Percentiles rank a stretch among this genome's conserved stretches.
Evolutionary conservation across 2,113 vertebrate species (phyloP).

Genomic region (Taxidea taxus): DNA sequence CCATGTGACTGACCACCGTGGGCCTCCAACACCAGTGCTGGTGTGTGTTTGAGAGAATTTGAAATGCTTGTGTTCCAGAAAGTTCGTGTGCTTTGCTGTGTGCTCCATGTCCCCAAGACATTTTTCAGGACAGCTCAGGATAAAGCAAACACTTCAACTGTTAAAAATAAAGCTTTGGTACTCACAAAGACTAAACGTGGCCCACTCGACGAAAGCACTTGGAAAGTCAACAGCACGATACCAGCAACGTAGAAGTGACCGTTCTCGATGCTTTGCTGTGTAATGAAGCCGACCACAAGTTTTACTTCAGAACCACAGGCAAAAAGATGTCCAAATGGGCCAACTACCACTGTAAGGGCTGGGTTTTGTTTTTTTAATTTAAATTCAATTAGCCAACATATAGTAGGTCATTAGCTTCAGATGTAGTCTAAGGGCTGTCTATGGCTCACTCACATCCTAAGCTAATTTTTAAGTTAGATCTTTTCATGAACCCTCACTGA

Average conservation of each 20-base stretch:
- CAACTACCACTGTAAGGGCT: background rate
- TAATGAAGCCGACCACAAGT: accelerated
- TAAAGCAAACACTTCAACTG: background rate
- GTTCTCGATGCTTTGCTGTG: too few species aligned
- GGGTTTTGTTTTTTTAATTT: background rate
- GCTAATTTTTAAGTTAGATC: background rate
- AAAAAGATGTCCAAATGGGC: background rate
- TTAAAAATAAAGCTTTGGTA: background rate
- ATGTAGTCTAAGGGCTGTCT: background rate
- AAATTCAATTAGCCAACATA: background rate
- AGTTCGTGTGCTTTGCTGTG: background rate
- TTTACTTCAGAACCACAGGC: background rate
- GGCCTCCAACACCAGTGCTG: accelerated
- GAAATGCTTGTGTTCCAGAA: background rate
- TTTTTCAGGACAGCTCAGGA: background rate
- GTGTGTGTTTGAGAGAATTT: too few species aligned
- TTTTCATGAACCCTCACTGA: background rate
- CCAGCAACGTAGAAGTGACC: background rate
- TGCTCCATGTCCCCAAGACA: background rate
- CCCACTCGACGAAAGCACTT: background rate
- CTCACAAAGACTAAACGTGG: background rate
- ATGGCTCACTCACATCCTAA: background rate
- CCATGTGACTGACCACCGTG: accelerated
- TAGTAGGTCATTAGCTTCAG: background rate
- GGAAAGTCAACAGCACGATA: background rate